Evolutionary conservation across 2,888 invertebrate species (phyloP).

Genomic region (Drosophila macrospina): DNA sequence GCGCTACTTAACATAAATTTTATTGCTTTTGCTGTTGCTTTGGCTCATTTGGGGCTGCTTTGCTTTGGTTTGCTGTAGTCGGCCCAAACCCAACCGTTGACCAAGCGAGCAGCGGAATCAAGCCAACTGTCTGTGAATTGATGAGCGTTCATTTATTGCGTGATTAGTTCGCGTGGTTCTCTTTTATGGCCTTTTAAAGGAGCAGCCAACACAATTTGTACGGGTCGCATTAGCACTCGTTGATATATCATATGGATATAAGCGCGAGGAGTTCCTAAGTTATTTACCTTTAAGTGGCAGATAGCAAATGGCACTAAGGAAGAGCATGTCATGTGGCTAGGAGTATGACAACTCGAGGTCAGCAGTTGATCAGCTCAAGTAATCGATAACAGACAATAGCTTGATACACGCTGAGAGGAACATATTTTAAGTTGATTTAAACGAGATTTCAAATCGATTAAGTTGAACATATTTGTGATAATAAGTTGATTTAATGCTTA

Average conservation of each 20-base stretch:
- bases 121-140: conserved; percentile 68
- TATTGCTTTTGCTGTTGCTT: conserved; percentile 67
- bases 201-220: conserved; percentile 63
- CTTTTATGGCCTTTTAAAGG: conserved; percentile 50
- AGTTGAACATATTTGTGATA: no score
- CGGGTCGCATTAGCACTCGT: conserved; percentile 60
- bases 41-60: conserved; percentile 72
- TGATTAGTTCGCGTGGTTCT: conserved; percentile 72
- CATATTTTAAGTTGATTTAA: no score
- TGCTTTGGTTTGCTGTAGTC: conserved; percentile 68
- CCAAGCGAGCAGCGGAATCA: conserved; percentile 5
- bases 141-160: conserved; percentile 79
- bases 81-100: conserved; percentile 44
- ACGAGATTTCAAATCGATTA: no score
- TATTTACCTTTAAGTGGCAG: neutral
- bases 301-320: conserved; percentile 3
- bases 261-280: conserved; percentile 3
- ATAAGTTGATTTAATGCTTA: no score
- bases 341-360: neutral
- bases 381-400: neutral
- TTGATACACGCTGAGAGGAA: neutral
- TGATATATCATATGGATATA: conserved; percentile 47
- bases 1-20: conserved; percentile 79
- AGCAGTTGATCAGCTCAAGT: no score
- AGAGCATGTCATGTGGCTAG: neutral